These are phyloP conservation scores for Phalanger gymnotis DNA, from an alignment of 2,797 vertebrate species.

Conservation along the genomic window DNA sequence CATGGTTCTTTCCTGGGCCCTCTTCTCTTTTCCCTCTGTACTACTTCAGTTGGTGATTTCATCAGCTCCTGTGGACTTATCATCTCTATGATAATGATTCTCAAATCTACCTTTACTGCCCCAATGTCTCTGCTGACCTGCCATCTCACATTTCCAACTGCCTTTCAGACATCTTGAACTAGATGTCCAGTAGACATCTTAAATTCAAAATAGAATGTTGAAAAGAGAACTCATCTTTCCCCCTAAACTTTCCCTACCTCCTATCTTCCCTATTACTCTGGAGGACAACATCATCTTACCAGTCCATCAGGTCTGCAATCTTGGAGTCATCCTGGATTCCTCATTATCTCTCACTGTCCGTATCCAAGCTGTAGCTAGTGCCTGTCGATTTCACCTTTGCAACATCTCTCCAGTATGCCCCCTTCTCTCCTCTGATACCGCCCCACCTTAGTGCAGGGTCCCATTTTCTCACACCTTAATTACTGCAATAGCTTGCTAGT, in stretches of 20 bases:
- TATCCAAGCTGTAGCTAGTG: background rate
- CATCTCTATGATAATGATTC: background rate
- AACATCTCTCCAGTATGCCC: background rate
- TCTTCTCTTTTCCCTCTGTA: background rate
- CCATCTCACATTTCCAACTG: background rate
- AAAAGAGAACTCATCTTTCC: background rate
- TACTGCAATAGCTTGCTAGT: background rate
- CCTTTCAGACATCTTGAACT: background rate
- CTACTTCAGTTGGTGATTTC: background rate
- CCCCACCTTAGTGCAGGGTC: background rate
- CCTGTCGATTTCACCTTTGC: background rate
- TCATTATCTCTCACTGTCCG: no score
- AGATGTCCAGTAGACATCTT: background rate
- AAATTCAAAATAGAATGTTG: background rate
- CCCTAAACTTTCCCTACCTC: background rate
- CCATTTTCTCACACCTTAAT: background rate
- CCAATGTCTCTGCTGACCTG: background rate
- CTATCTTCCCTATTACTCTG: background rate
- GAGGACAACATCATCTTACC: background rate
- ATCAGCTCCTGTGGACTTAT: background rate
- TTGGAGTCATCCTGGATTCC: background rate
- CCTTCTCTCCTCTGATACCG: background rate
- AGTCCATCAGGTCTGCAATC: background rate
- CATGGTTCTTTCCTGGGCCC: background rate
- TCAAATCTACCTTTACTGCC: background rate